Percentiles rank a stretch among this genome's conserved stretches.
Conservation (phyloP, 2,888 invertebrate genomes). For the Harpagoxenus sublaevis region DNA sequence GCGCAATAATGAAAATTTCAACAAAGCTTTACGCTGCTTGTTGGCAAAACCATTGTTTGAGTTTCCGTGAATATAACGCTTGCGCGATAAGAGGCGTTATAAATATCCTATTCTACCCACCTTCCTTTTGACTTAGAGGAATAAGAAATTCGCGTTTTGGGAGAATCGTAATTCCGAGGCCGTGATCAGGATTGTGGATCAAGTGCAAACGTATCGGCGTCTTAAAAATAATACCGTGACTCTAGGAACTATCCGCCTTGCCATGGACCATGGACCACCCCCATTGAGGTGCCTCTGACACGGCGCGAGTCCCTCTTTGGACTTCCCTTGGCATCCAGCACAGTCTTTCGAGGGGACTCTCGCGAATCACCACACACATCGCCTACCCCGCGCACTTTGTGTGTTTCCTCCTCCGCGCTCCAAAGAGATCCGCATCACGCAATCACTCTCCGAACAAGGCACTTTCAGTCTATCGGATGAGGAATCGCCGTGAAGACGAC, state of each 20-base stretch:
- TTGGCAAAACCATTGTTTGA: neutral
- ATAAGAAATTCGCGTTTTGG: neutral
- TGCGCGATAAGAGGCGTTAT: neutral
- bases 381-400: constrained; percentile 26
- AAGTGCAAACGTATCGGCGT: constrained; percentile 81
- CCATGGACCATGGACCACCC: constrained; percentile 72
- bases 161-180: constrained; percentile 59
- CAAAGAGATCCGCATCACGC: constrained; percentile 58
- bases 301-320: constrained; percentile 24
- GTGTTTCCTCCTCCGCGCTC: neutral
- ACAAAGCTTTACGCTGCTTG: neutral
- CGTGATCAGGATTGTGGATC: constrained; percentile 65
- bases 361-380: constrained; percentile 9
- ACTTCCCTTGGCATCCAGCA: constrained; percentile 23
- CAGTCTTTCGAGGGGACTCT: constrained; percentile 26
- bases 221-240: constrained; percentile 85
- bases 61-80: neutral
- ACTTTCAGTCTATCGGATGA: constrained; percentile 82
- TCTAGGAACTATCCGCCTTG: constrained; percentile 84
- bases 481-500: constrained; percentile 58
- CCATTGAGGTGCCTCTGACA: constrained; percentile 59
- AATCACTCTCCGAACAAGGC: constrained; percentile 76
- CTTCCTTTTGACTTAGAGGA: neutral
- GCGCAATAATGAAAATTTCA: neutral
- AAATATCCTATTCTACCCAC: neutral